Percentiles rank a stretch among this genome's conserved stretches.
Evolutionary conservation across 2,888 invertebrate species (phyloP).

Genomic region (Nyleta sp.): DNA sequence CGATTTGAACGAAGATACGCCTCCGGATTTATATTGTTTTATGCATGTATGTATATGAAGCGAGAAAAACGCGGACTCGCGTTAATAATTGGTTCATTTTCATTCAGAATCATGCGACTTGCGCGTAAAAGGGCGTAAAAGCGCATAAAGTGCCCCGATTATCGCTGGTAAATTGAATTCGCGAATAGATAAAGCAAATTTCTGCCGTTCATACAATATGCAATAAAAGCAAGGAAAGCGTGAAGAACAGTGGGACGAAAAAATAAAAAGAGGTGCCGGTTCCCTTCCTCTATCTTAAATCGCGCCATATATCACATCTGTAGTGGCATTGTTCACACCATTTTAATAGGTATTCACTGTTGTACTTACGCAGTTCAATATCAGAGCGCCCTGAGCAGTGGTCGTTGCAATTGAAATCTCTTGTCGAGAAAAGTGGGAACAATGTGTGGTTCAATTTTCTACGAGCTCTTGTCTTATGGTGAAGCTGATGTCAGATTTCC

Average conservation of each 20-base stretch:
- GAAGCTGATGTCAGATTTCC: too few relatives aligned
- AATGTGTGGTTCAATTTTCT: too few relatives aligned
- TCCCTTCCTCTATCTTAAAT: constrained; percentile 75
- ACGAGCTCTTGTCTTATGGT: too few relatives aligned
- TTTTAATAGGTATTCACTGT: constrained; percentile 80
- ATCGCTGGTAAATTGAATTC: neutral
- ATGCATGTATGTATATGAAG: neutral
- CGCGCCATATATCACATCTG: constrained; percentile 79
- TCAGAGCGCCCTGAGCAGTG: too few relatives aligned
- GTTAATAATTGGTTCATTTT: too few relatives aligned
- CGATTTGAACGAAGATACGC: neutral
- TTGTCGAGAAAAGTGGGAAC: too few relatives aligned
- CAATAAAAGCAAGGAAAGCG: constrained; percentile 18
- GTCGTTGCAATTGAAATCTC: too few relatives aligned
- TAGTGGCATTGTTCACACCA: constrained; percentile 77
- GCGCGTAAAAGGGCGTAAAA: too few relatives aligned
- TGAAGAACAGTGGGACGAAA: constrained; percentile 6
- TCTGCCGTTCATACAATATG: constrained; percentile 4
- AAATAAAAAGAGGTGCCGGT: constrained; percentile 8
- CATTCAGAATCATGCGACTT: too few relatives aligned
- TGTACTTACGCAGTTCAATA: constrained; percentile 57
- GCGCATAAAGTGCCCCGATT: neutral
- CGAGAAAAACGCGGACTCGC: neutral
- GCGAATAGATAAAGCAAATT: constrained; percentile 5
- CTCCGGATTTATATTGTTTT: neutral